phyloP scores from a whole-genome alignment of 2,888 invertebrate species.

The Trissolcus brochymenae region DNA sequence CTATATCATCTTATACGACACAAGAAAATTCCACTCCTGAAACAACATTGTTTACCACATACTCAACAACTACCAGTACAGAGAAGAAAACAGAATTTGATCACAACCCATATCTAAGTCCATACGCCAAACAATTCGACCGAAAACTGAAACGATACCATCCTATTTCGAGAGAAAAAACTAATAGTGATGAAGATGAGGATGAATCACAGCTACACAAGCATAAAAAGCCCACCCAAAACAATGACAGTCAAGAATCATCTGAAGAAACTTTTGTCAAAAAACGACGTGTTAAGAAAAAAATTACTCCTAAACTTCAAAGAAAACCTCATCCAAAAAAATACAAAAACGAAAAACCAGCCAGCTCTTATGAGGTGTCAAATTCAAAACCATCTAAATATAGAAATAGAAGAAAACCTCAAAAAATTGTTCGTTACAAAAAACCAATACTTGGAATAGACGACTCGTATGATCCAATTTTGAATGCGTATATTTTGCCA shows the following conservation, averaged over 20 bases:
- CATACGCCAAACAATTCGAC: constrained; percentile 47
- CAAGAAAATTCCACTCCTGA: constrained; percentile 12
- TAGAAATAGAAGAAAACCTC: constrained; percentile 21
- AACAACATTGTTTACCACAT: constrained; percentile 6
- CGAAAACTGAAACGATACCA: constrained; percentile 42
- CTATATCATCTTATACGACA: not conserved
- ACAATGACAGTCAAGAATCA: not conserved
- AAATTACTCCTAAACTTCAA: constrained; percentile 3
- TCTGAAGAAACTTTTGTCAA: not conserved
- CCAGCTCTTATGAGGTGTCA: not conserved
- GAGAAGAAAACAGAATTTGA: constrained; percentile 36
- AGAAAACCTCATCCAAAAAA: constrained; percentile 4
- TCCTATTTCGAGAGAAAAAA: constrained; percentile 24
- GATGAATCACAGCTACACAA: not conserved
- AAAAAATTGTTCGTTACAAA: constrained; percentile 24
- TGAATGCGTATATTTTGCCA: constrained; percentile 36
- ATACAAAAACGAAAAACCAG: constrained; percentile 16
- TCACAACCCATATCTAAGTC: constrained; percentile 56
- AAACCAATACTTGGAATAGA: constrained; percentile 14
- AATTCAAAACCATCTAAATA: constrained; percentile 5
- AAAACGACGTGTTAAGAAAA: not conserved
- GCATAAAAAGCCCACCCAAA: not conserved
- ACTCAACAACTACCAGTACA: constrained; percentile 18
- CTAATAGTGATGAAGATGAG: not conserved
- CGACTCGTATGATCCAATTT: constrained; percentile 30